phyloP scores from a whole-genome alignment of 2,797 vertebrate species.

The Champsocephalus gunnari region DNA sequence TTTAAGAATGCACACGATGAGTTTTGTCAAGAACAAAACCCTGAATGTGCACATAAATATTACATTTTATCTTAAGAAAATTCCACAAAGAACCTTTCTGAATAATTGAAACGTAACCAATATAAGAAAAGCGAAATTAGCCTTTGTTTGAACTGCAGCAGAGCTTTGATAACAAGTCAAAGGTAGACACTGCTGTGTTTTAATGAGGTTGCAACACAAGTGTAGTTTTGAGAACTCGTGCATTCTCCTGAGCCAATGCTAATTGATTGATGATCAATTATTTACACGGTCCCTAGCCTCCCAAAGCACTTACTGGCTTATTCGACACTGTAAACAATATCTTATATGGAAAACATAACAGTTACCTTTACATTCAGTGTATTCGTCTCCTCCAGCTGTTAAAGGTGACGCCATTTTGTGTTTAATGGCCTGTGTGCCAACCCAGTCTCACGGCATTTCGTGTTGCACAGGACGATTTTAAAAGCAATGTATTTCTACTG shows the following conservation, averaged over 20 bases:
- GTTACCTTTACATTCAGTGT: not conserved
- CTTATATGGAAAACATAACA: not conserved
- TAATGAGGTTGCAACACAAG: not conserved
- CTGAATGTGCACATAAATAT: not conserved
- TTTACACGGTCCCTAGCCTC: not conserved
- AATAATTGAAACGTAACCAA: not conserved
- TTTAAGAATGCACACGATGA: not conserved
- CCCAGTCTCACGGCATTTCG: too few species aligned
- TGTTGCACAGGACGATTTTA: too few species aligned
- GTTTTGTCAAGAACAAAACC: not conserved
- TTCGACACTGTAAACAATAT: not conserved
- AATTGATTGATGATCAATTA: not conserved
- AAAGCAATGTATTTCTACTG: too few species aligned
- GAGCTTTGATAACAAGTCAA: too few species aligned
- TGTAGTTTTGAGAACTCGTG: not conserved
- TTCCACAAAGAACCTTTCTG: not conserved
- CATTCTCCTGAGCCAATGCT: not conserved
- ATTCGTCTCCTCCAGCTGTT: not conserved
- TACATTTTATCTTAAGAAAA: not conserved
- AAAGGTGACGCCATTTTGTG: too few species aligned
- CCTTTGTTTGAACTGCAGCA: not conserved
- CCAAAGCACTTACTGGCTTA: not conserved
- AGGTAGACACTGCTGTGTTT: not conserved
- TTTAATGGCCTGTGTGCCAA: too few species aligned
- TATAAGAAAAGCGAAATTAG: not conserved